phyloP scores from a whole-genome alignment of 2,113 vertebrate genomes.

The Sceloporus undulatus region DNA sequence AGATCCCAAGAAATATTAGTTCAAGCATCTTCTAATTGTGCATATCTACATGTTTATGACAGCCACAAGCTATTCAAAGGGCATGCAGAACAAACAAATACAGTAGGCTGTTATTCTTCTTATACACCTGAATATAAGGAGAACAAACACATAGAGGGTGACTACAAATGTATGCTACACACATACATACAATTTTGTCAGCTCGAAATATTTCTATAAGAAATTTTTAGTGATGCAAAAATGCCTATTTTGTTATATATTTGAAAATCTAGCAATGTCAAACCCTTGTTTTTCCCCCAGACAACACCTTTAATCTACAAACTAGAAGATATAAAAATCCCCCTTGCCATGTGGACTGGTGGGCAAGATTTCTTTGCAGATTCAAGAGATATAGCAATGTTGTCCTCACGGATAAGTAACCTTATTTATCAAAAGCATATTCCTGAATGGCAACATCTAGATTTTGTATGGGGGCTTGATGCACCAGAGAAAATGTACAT shows the following conservation, averaged over 20 bases:
- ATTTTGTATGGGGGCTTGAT: conserved; percentile 79
- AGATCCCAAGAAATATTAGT: no score
- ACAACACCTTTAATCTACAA: conserved; percentile 82
- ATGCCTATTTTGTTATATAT: background rate
- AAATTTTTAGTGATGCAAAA: background rate
- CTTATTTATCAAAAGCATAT: conserved; percentile 73
- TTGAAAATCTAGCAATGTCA: background rate
- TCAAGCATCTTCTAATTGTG: no score
- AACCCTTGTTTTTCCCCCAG: conserved; percentile 63
- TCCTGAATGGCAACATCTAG: conserved; percentile 76
- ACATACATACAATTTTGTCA: background rate
- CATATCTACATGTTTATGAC: no score
- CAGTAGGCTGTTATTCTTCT: no score
- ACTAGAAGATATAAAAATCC: conserved; percentile 71
- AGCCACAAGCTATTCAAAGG: no score
- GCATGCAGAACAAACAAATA: no score
- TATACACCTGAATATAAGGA: no score
- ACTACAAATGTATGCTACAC: background rate
- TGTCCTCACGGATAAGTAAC: conserved; percentile 66
- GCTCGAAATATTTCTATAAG: background rate
- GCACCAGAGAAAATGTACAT: conserved; percentile 70
- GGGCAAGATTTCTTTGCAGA: conserved; percentile 74
- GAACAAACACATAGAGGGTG: background rate
- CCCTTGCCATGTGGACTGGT: conserved; percentile 74
- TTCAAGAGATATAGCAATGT: conserved; percentile 58